Evolutionary conservation across 1,140 invertebrate species (phyloP).

Genomic region (Trachymyrmex septentrionalis): DNA sequence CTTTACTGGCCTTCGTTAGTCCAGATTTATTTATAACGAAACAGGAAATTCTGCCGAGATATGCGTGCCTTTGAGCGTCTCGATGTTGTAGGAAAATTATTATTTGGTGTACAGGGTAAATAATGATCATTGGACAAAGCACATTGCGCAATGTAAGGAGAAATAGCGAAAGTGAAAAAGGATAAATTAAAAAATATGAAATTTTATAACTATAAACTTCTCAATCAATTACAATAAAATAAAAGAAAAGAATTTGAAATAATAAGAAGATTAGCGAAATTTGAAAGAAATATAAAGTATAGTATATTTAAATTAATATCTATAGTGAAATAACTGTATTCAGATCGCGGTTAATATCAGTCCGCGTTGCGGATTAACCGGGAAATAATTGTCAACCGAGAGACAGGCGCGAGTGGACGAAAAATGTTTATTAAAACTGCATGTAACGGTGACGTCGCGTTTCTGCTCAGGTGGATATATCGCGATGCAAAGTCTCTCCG

Average conservation of each 20-base stretch:
- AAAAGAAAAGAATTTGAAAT: background rate
- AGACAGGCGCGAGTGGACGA: constrained; percentile 32
- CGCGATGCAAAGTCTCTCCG: constrained; percentile 18
- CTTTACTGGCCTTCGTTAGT: constrained; percentile 52
- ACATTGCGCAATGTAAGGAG: background rate
- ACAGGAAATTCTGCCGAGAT: constrained; percentile 56
- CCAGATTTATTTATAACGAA: constrained; percentile 59
- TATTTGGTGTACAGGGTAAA: background rate
- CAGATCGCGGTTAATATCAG: constrained; percentile 28
- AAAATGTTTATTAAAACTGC: constrained; percentile 57
- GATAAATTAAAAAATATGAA: background rate
- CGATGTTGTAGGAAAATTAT: constrained; percentile 31
- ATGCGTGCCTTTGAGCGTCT: constrained; percentile 37
- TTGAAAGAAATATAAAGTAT: background rate
- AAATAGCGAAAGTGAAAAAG: background rate
- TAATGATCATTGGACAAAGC: background rate
- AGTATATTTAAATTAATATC: background rate
- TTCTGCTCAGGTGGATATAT: constrained; percentile 30
- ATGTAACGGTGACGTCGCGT: constrained; percentile 51
- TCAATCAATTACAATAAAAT: background rate
- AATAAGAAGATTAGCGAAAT: background rate
- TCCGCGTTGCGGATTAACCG: constrained; percentile 20
- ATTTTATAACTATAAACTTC: background rate
- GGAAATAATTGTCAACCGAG: constrained; percentile 48
- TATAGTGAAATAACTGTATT: constrained; percentile 3